Evolutionary conservation across 1,140 invertebrate species (phyloP).

Genomic region (Diorhabda carinulata): DNA sequence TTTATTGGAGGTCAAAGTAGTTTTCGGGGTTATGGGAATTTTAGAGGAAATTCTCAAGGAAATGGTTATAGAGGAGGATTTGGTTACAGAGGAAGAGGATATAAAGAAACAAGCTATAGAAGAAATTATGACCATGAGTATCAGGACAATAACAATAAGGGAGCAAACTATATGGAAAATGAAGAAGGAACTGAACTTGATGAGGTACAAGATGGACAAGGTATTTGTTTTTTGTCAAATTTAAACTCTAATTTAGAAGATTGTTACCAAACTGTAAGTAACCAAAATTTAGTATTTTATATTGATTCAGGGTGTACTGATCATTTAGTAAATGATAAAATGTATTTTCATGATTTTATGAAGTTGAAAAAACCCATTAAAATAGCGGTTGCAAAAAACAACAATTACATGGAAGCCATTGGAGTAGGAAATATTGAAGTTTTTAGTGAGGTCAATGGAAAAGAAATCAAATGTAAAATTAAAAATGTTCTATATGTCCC

Average conservation of each 20-base stretch:
- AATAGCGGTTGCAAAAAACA: background rate
- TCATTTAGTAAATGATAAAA: background rate
- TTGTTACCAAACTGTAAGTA: background rate
- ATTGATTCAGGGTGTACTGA: background rate
- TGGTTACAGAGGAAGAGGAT: background rate
- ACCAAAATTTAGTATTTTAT: background rate
- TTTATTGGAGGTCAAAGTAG: no score
- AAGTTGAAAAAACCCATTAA: background rate
- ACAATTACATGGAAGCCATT: slow-evolving; percentile 8
- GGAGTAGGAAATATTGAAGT: slow-evolving; percentile 10
- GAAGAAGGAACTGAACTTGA: background rate
- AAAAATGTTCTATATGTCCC: background rate
- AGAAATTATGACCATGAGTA: no score
- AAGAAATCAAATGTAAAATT: background rate
- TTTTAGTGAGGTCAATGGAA: background rate
- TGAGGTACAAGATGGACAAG: background rate
- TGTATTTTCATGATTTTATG: background rate
- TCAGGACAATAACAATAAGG: background rate
- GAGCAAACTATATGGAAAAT: background rate
- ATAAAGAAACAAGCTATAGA: no score
- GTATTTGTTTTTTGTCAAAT: slow-evolving; percentile 12
- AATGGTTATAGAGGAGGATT: background rate
- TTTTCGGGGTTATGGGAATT: background rate
- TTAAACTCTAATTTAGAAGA: background rate
- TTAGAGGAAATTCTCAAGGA: no score